A percentile compares a stretch with the other conserved stretches of the same genome.
These are phyloP conservation scores for Cichlasoma orientale DNA, from an alignment of 2,797 vertebrate species.

Conservation along the genomic window DNA sequence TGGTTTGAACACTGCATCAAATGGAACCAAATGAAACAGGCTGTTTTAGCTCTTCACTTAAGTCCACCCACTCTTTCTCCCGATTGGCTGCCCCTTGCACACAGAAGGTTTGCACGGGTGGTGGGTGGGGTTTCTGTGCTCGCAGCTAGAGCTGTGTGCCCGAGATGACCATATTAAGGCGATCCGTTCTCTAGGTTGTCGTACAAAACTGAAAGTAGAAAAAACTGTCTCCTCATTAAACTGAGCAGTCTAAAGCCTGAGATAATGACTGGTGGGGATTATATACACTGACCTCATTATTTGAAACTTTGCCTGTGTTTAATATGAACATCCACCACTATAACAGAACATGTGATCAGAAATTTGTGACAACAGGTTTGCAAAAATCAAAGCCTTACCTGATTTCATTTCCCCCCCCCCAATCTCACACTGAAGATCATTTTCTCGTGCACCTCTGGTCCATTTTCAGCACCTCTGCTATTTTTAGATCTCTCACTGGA, in stretches of 20 bases:
- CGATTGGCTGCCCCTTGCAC: background rate
- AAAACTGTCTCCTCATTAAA: background rate
- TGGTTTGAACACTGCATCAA: background rate
- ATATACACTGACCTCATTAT: background rate
- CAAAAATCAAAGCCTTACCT: background rate
- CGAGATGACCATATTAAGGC: background rate
- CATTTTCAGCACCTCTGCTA: background rate
- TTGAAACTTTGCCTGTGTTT: background rate
- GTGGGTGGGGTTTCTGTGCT: background rate
- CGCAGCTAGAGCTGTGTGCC: no score
- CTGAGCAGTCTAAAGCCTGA: background rate
- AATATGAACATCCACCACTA: background rate
- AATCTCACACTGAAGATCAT: background rate
- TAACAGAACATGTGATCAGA: background rate
- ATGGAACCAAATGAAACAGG: background rate
- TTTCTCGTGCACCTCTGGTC: background rate
- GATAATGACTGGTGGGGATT: background rate
- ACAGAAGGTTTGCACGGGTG: background rate
- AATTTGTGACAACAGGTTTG: background rate
- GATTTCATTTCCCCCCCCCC: fast-evolving
- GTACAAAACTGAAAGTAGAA: background rate
- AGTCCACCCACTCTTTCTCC: background rate
- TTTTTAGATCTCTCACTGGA: background rate
- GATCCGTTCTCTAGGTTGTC: background rate
- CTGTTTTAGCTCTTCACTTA: background rate